A percentile compares a stretch with the other conserved stretches of the same genome.
Evolutionary conservation across 2,113 vertebrate species (phyloP).

Genomic region (Neolamprologus fasciatus): DNA sequence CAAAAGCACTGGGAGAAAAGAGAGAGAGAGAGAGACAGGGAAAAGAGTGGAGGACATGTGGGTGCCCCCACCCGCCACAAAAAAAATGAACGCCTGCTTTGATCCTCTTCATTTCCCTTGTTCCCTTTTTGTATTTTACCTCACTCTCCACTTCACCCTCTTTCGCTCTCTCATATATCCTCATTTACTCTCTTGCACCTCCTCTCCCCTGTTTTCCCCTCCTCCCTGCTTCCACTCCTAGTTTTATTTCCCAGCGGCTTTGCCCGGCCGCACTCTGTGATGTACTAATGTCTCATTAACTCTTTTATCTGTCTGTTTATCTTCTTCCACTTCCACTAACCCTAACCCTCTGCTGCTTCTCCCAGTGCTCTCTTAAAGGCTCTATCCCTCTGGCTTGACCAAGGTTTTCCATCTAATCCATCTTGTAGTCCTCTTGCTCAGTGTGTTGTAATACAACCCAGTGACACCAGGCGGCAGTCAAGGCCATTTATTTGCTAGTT

Average conservation of each 20-base stretch:
- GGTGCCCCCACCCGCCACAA: neutral
- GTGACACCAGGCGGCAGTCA: constrained; percentile 50
- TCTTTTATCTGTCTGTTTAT: constrained; percentile 37
- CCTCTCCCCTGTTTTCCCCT: neutral
- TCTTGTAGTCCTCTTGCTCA: neutral
- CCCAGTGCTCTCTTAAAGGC: constrained; percentile 3
- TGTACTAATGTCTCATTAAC: constrained; percentile 46
- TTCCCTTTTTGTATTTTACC: neutral
- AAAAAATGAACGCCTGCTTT: constrained; percentile 6
- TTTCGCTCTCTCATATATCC: neutral
- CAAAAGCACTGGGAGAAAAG: neutral
- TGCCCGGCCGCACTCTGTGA: neutral
- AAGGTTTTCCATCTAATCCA: neutral
- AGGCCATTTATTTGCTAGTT: constrained; percentile 13
- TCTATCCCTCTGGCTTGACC: neutral
- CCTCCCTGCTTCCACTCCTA: neutral
- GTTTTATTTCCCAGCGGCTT: constrained; percentile 32
- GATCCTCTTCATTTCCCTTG: neutral
- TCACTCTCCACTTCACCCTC: constrained; percentile 12
- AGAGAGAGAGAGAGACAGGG: neutral
- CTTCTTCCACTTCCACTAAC: neutral
- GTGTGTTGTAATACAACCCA: constrained; percentile 8
- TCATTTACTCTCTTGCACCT: constrained; percentile 10
- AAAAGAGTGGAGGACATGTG: neutral
- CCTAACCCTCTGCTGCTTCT: neutral